A percentile compares a stretch with the other conserved stretches of the same genome.
These are phyloP conservation scores for Catharus minimus DNA, from an alignment of 2,113 vertebrate genomes.

Conservation along the genomic window DNA sequence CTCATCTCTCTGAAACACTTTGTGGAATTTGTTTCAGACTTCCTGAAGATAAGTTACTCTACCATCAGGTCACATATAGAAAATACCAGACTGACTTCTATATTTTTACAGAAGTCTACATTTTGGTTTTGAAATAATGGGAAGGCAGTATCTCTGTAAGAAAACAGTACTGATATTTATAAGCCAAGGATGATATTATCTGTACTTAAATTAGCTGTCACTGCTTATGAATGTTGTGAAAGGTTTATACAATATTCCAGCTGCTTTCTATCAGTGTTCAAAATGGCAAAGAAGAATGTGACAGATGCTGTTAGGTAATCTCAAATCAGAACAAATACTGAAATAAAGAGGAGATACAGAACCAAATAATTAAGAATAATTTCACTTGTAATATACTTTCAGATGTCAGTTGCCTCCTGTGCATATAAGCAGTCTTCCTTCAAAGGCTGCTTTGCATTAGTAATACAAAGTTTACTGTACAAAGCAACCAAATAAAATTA, in stretches of 20 bases:
- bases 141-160: not conserved
- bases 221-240: not conserved
- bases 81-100: conserved; percentile 5
- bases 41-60: not conserved
- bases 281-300: not conserved
- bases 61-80: conserved; percentile 29
- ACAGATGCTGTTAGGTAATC: not conserved
- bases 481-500: not conserved
- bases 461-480: not conserved
- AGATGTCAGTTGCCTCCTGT: not conserved
- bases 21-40: conserved; percentile 21
- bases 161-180: not conserved
- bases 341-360: not conserved
- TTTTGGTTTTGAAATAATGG: not conserved
- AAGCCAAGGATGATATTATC: not conserved
- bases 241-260: not conserved
- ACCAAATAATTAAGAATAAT: not conserved
- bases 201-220: not conserved
- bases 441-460: not conserved
- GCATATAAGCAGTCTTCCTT: not conserved
- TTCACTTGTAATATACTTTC: not conserved
- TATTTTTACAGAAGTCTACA: not conserved
- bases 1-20: not conserved
- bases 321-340: not conserved
- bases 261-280: not conserved